A percentile compares a stretch with the other conserved stretches of the same genome.
Evolutionary conservation across 2,888 invertebrate genomes (phyloP).

Genomic region (Anodontia alba): DNA sequence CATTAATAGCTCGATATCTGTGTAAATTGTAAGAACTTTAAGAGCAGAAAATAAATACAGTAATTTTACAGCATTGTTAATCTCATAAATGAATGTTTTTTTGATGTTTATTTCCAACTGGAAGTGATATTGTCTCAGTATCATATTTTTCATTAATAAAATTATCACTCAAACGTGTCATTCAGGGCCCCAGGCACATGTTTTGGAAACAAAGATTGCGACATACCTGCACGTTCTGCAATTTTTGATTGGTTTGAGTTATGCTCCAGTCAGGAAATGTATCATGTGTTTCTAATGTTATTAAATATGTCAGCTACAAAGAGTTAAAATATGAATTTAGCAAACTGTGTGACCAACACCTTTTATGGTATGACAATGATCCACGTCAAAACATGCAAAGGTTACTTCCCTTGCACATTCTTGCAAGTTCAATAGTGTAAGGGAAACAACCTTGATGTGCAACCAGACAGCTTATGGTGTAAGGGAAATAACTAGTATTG

Average conservation of each 20-base stretch:
- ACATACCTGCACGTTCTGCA: slow-evolving; percentile 29
- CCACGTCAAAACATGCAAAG: not conserved
- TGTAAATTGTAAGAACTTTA: too few species aligned
- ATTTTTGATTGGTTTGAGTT: not conserved
- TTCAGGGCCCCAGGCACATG: slow-evolving; percentile 38
- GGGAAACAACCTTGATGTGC: not conserved
- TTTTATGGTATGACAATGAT: slow-evolving; percentile 10
- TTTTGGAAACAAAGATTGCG: slow-evolving; percentile 50
- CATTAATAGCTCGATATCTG: not conserved
- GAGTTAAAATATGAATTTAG: not conserved
- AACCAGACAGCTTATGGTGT: too few species aligned
- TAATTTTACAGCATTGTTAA: too few species aligned
- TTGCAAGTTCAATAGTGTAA: not conserved
- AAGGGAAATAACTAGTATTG: not conserved
- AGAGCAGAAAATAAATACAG: too few species aligned
- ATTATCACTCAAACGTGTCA: not conserved
- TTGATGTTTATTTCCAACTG: too few species aligned
- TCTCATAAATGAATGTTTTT: too few species aligned
- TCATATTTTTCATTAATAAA: too few species aligned
- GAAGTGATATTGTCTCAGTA: too few species aligned
- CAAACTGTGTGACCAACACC: not conserved
- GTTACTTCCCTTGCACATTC: not conserved
- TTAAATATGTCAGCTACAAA: not conserved
- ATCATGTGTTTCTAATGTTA: not conserved
- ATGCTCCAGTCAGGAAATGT: not conserved